These are phyloP conservation scores for Melanotaenia pygmaea DNA, from an alignment of 2,797 vertebrate genomes.

Conservation along the genomic window DNA sequence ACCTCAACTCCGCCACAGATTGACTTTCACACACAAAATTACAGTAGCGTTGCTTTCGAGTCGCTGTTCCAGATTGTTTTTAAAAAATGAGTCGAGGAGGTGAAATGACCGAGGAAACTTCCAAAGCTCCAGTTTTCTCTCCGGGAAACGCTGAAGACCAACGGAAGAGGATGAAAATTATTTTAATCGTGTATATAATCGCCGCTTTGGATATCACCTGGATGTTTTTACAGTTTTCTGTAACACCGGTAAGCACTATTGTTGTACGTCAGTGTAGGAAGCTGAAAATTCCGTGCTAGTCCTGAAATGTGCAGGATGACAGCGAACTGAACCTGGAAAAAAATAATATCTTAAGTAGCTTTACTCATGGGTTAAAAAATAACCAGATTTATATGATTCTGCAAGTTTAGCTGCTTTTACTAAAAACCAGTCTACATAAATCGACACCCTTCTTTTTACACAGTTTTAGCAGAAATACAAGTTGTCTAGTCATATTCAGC, in stretches of 20 bases:
- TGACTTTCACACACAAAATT: no score
- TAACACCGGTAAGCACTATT: slow-evolving; percentile 80
- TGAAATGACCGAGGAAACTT: slow-evolving; percentile 17
- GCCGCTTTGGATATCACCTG: slow-evolving; percentile 78
- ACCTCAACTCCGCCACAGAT: accelerated
- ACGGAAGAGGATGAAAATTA: slow-evolving; percentile 39
- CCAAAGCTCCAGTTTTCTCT: not conserved
- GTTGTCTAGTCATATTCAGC: no score
- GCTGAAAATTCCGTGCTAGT: slow-evolving; percentile 12
- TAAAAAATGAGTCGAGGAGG: slow-evolving; percentile 37
- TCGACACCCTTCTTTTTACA: no score
- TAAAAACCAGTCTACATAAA: not conserved
- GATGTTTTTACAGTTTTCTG: slow-evolving; percentile 82
- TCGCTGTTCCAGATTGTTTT: not conserved
- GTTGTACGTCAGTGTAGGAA: not conserved
- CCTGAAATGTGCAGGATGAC: not conserved
- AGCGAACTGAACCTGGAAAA: not conserved
- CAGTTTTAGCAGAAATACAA: no score
- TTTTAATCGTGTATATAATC: slow-evolving; percentile 75
- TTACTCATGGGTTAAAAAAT: not conserved
- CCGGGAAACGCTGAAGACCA: not conserved
- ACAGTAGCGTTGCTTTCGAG: not conserved
- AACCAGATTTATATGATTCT: not conserved
- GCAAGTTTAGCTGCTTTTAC: not conserved
- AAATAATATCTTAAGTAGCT: not conserved